These are phyloP conservation scores for Tinea pellionella DNA, from an alignment of 2,888 invertebrate genomes.

Conservation along the genomic window DNA sequence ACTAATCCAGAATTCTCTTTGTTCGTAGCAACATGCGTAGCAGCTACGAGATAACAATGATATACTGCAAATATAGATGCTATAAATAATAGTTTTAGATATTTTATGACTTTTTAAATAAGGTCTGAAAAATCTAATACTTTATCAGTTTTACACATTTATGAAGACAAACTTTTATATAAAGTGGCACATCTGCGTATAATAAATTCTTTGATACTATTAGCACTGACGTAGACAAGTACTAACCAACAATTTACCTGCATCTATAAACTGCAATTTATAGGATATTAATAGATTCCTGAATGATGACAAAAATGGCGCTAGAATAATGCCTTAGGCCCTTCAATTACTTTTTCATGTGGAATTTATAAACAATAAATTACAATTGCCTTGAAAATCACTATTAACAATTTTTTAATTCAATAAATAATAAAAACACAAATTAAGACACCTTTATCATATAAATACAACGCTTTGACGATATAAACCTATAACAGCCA, in stretches of 20 bases:
- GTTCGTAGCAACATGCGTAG: slow-evolving; percentile 1
- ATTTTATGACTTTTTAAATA: background rate
- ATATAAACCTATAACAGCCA: too few species aligned
- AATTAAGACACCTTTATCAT: too few species aligned
- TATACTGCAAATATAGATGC: background rate
- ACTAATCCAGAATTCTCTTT: background rate
- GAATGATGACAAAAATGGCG: slow-evolving; percentile 14
- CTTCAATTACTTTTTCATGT: slow-evolving; percentile 44
- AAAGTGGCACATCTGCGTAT: background rate
- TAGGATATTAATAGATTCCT: slow-evolving; percentile 46
- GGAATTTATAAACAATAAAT: slow-evolving; percentile 6
- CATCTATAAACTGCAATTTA: slow-evolving; percentile 41
- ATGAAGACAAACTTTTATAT: background rate
- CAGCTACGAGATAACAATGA: background rate
- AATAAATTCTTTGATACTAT: background rate
- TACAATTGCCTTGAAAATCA: background rate
- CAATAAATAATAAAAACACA: too few species aligned
- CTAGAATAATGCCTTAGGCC: slow-evolving; percentile 18
- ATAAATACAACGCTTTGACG: too few species aligned
- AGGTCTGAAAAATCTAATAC: background rate
- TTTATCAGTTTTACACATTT: background rate
- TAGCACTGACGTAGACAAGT: background rate
- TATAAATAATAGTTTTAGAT: background rate
- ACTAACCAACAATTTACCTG: slow-evolving; percentile 40
- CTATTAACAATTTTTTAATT: too few species aligned